Evolutionary conservation across 2,113 vertebrate species (phyloP), one percentile per base, ranked within the genome.

Genomic region (Bagarius yarrelli): DNA sequence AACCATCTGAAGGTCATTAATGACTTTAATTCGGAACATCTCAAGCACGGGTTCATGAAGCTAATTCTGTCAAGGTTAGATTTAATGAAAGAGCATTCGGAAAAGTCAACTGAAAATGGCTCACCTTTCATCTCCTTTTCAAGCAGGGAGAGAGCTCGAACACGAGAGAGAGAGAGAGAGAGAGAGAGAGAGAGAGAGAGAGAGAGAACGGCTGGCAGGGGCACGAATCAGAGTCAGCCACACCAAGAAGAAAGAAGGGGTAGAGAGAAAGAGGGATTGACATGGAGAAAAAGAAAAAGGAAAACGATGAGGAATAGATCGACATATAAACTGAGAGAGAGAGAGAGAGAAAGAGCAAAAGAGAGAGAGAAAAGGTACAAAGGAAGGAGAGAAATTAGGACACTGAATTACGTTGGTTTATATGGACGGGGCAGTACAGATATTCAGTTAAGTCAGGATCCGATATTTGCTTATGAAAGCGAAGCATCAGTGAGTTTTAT

Each of bases 1-100:
- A 80, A 83, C 59, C 50, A 36, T 57, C 64, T n/a, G 72, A 85
- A 83, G 81, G 81, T 83, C 81, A 83, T 85, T 85, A 85, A 73
- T 63, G 72, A 56, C 27, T 85, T 82, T 85, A 72, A 83, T 85
- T 83, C 47, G 11, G 69, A 59, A 53, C 53, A 44, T 69, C 55
- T 56, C 47, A 44, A 47, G 18, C 32, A 50, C 61, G 47, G 61
- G 80, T 81, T 81, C 71, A 75, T 81, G 59, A 78, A 36, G 52
- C 60, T 23, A 44, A 80, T 80, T 76, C 79, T 50, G 77, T 76
- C 81, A 77, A 52, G 72, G 67, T 80, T 82, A 78, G 30, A 75
- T 63, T 82, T 82, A 78, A 63, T 80, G 74, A 78, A 81, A 53
- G 53, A 12, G 18, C 50, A 59, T 67, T 69, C 76, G 30, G 13